phyloP scores from a whole-genome alignment of 2,113 vertebrate species.

The Python bivittatus region DNA sequence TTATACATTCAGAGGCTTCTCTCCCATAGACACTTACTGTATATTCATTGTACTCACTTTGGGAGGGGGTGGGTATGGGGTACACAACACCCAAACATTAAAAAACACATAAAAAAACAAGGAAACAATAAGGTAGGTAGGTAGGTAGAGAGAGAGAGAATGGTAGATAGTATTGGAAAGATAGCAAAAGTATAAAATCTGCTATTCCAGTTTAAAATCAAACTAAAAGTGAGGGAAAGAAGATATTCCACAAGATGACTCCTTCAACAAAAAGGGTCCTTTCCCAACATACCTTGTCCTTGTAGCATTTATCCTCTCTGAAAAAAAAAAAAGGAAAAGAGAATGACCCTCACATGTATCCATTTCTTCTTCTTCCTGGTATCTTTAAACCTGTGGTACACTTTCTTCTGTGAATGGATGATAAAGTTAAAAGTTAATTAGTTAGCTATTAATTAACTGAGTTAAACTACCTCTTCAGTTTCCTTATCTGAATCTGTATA shows the following conservation, averaged over 20 bases:
- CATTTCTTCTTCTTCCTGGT: neutral
- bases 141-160: neutral
- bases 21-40: neutral
- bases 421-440: neutral
- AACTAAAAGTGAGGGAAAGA: neutral
- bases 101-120: neutral
- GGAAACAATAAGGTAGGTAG: neutral
- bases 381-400: neutral
- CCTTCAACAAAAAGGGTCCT: too few relatives aligned
- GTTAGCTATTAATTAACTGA: too few relatives aligned
- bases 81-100: neutral
- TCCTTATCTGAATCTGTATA: neutral
- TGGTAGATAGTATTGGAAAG: neutral
- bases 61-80: neutral
- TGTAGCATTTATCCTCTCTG: neutral
- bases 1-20: neutral
- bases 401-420: neutral
- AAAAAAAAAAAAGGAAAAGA: neutral
- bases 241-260: neutral
- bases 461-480: neutral
- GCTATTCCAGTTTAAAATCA: neutral
- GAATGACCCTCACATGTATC: neutral
- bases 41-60: neutral
- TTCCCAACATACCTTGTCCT: too few relatives aligned
- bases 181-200: neutral